These are phyloP conservation scores for Pterostichus madidus DNA, from an alignment of 2,888 invertebrate genomes.

Conservation along the genomic window DNA sequence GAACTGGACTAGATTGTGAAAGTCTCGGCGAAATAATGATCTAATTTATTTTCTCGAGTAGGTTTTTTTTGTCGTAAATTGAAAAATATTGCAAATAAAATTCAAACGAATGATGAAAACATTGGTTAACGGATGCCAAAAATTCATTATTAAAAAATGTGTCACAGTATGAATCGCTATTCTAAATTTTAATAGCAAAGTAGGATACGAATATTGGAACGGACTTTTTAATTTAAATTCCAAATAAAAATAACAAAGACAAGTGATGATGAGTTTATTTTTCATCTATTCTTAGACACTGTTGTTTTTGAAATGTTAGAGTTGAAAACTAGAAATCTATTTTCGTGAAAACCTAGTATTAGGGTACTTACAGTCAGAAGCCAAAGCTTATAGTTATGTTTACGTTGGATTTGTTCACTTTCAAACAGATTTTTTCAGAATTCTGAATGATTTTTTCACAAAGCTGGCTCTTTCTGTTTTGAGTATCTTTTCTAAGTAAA, in stretches of 20 bases:
- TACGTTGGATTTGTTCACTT: constrained; percentile 12
- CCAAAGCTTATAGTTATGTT: constrained; percentile 15
- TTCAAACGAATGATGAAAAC: too few species aligned
- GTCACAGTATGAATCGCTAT: neutral
- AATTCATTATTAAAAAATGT: constrained; percentile 43
- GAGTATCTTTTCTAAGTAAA: too few species aligned
- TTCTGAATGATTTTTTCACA: constrained; percentile 23
- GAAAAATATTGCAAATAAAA: too few species aligned
- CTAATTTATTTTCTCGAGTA: too few species aligned
- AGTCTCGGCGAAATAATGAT: too few species aligned
- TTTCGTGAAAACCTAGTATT: constrained; percentile 43
- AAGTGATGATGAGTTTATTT: constrained; percentile 47
- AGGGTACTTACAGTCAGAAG: constrained; percentile 10
- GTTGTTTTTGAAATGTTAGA: constrained; percentile 36
- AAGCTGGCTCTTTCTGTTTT: neutral
- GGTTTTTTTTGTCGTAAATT: too few species aligned
- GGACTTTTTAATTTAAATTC: constrained; percentile 41
- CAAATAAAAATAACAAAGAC: constrained; percentile 39
- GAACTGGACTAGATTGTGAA: too few species aligned
- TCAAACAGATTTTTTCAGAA: constrained; percentile 29
- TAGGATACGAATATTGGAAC: neutral
- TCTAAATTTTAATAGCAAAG: constrained; percentile 47
- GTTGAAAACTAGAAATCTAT: constrained; percentile 39
- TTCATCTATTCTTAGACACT: constrained; percentile 32
- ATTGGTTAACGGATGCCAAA: constrained; percentile 2